Evolutionary conservation across 2,797 vertebrate genomes (phyloP).

Genomic region (Cynopterus sphinx): DNA sequence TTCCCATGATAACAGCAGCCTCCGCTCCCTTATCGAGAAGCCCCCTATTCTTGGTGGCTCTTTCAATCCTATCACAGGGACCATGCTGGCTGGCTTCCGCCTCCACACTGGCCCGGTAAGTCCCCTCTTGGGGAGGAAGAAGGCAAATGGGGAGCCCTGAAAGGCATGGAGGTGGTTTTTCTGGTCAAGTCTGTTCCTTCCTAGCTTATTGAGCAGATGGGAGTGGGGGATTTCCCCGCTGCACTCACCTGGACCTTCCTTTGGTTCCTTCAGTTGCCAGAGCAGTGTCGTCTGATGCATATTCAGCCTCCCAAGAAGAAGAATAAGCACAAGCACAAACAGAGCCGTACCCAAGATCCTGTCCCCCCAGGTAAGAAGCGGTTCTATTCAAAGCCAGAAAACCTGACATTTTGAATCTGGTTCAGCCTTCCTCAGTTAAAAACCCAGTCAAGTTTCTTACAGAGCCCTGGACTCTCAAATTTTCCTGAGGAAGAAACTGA

Average conservation of each 20-base stretch:
- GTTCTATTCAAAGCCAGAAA: fast-evolving
- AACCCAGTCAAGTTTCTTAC: neutral
- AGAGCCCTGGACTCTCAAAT: neutral
- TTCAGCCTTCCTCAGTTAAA: neutral
- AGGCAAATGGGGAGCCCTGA: neutral
- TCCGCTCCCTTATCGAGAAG: conserved; percentile 97
- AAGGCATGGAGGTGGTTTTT: neutral
- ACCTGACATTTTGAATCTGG: neutral
- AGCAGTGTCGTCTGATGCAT: conserved; percentile 98
- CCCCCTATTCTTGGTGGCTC: conserved; percentile 97
- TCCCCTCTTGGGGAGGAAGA: neutral
- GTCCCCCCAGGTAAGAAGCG: conserved; percentile 92
- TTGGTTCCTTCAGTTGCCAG: conserved; percentile 89
- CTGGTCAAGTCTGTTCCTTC: neutral
- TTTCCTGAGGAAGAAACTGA: neutral
- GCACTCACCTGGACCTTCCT: neutral
- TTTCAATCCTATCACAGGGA: conserved; percentile 95
- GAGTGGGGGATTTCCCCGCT: fast-evolving
- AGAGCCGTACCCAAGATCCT: conserved; percentile 95
- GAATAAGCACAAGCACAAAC: conserved; percentile 97
- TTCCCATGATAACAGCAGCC: conserved; percentile 95
- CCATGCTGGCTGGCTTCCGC: conserved; percentile 95
- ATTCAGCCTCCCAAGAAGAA: conserved; percentile 99
- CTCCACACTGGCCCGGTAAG: conserved; percentile 97
- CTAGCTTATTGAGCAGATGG: neutral